Conservation (phyloP, 2,113 vertebrate species). For the Gavia stellata region DNA sequence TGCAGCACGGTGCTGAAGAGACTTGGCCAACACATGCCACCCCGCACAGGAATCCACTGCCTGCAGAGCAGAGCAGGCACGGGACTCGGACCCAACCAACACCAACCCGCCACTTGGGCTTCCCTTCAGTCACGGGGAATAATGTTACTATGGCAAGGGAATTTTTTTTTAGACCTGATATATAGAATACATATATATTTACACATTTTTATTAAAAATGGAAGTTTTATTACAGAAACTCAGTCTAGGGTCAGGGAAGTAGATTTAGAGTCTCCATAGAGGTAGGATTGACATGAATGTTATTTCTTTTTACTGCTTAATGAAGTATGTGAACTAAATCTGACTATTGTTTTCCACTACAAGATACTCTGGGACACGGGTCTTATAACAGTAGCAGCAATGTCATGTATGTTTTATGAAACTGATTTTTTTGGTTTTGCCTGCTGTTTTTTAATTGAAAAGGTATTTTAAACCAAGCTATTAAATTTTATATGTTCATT, state of each 20-base stretch:
- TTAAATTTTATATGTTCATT: conserved; percentile 82
- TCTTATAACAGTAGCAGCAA: conserved; percentile 56
- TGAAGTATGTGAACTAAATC: conserved; percentile 69
- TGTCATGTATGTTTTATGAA: conserved; percentile 64
- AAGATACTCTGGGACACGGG: conserved; percentile 64
- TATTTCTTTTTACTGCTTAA: conserved; percentile 57
- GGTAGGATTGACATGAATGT: conserved; percentile 1
- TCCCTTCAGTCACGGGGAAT: background rate
- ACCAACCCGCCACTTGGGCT: background rate
- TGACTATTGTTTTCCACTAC: conserved; percentile 56
- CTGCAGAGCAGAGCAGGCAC: background rate
- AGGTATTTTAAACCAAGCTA: conserved; percentile 72
- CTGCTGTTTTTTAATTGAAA: conserved; percentile 67
- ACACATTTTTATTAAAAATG: conserved; percentile 41
- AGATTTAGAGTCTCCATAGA: conserved; percentile 51
- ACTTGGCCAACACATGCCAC: background rate
- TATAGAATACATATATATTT: conserved; percentile 48
- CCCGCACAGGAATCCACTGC: background rate
- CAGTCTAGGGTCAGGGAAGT: conserved; percentile 65
- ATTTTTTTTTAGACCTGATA: conserved; percentile 22
- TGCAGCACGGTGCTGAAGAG: background rate
- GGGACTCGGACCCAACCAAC: rapidly evolving
- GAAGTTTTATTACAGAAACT: conserved; percentile 57
- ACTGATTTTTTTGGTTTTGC: conserved; percentile 31
- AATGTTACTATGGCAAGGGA: conserved; percentile 18